Base-by-base conservation (phyloP, 2,888 invertebrate genomes). In the Cheilosia vulpina region DNA sequence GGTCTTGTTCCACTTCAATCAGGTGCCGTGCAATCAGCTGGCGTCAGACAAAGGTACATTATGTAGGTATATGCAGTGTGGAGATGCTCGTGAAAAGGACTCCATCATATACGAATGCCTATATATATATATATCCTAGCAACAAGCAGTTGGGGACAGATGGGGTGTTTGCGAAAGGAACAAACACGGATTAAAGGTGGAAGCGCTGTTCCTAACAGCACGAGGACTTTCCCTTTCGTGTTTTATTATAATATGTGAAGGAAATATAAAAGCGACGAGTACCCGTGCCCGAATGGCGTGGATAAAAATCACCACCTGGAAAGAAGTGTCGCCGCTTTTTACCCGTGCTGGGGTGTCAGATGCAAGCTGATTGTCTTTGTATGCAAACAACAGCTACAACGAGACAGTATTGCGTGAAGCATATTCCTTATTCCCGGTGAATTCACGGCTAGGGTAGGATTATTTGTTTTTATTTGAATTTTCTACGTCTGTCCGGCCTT, bases 401-500 rank as follows among this genome's bases (percentile, higher is more conserved):
- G 15, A 31, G 55, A 41, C 17, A n/a, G 45, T n/a, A 68, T 21
- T 55, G n/a, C 27, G 27, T 13, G 31, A 62, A 69, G 45, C 53
- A 69, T 41, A 69, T 69, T 63, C 62, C 55, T 5, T 9, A 3
- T 3, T 34, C 34, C 34, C 43, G 43, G 43, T 15, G 15, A 45
- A 34, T 34, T 50, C 17, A 34, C 13, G 27, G 63, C 31, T 68
- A 43, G 17, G n/a, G 43, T n/a, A 57, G 81, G 81, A 76, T 85
- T 85, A 85, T 85, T 81, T 85, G 69, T 57, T 81, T 84, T 85
- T 85, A 76, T 77, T 81, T 72, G 57, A 53, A 65, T 77, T 80
- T 79, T 85, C 81, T 62, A 81, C 58, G 85, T 85, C 85, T 85
- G 85, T 85, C 85, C 85, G 80, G 73, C 80, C 65, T 76, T 76